Percentiles rank a stretch among this genome's conserved stretches.
Evolutionary conservation across 2,113 vertebrate species (phyloP).

Genomic region (Tetrax tetrax): DNA sequence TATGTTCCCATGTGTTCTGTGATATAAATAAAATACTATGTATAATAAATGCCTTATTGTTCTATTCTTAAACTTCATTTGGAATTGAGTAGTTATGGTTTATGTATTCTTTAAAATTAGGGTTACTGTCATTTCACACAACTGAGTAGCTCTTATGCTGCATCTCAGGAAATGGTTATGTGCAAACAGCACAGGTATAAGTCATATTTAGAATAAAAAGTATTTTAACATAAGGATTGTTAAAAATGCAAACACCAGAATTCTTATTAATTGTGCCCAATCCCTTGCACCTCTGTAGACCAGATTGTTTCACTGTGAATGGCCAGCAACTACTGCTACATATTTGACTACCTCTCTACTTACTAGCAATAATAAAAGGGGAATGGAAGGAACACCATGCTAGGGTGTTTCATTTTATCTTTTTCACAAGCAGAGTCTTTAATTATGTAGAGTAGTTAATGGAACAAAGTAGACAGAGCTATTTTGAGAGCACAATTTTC

Average conservation of each 20-base stretch:
- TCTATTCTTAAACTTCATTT: background rate
- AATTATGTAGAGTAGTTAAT: background rate
- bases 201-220: background rate
- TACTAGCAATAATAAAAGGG: background rate
- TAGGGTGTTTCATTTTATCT: background rate
- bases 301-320: background rate
- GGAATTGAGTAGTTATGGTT: background rate
- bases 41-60: background rate
- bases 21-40: too few relatives aligned
- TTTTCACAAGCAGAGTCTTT: background rate
- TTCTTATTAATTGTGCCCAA: background rate
- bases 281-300: background rate
- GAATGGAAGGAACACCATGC: background rate
- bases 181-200: background rate
- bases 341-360: background rate
- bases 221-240: background rate
- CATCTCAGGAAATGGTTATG: background rate
- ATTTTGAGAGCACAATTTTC: constrained; percentile 14
- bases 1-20: background rate
- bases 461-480: background rate
- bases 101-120: background rate
- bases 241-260: background rate
- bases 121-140: background rate
- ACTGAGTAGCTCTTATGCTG: background rate
- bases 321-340: background rate